Conservation (phyloP, 30 jellyfish, hydroid and myxozoan species). For the Pelagia noctiluca region DNA sequence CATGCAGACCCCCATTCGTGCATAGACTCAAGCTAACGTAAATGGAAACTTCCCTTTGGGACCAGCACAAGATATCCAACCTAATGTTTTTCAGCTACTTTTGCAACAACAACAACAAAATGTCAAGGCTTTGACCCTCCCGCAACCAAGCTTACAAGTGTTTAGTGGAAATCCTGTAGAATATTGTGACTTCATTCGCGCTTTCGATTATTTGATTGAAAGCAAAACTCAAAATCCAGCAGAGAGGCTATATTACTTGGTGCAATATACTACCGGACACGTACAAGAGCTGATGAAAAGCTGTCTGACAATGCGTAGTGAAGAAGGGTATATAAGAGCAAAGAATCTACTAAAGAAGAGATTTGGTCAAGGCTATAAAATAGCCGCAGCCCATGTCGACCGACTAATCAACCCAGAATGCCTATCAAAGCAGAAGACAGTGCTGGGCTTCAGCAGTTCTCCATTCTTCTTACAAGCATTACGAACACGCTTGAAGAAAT, state of each 20-base stretch:
- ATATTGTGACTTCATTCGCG: neutral
- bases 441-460: neutral
- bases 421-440: neutral
- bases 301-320: conserved; percentile 9
- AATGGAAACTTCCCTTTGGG: no score
- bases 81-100: no score
- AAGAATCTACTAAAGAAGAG: neutral
- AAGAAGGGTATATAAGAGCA: neutral
- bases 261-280: conserved; percentile 1
- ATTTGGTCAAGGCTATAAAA: conserved; percentile 26
- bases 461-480: no score
- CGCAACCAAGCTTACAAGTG: neutral
- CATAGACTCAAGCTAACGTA: no score
- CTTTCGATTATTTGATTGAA: neutral
- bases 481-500: no score
- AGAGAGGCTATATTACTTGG: neutral
- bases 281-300: conserved; percentile 15
- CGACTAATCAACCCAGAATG: neutral
- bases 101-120: neutral
- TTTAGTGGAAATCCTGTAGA: neutral
- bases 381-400: conserved; percentile 1
- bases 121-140: conserved; percentile 5
- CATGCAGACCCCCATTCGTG: no score
- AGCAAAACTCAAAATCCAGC: neutral
- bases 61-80: no score